These are phyloP conservation scores for Callipepla squamata DNA, from an alignment of 2,113 vertebrate species.

Conservation along the genomic window DNA sequence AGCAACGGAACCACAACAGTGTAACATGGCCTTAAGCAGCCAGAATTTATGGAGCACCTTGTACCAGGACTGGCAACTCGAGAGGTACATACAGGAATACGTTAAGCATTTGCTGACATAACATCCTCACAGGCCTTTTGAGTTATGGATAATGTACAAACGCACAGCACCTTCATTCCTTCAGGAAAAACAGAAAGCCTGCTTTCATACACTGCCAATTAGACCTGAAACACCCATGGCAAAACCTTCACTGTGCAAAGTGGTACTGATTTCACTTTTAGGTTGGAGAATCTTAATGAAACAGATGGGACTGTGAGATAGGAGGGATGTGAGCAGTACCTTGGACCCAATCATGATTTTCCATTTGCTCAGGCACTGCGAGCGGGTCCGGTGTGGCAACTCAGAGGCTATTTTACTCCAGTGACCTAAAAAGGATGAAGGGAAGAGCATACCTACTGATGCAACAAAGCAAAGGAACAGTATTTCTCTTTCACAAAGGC, in stretches of 20 bases:
- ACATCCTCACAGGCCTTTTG: background rate
- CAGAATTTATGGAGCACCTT: background rate
- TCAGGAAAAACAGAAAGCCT: background rate
- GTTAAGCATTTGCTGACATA: background rate
- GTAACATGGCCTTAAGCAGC: background rate
- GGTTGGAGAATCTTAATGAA: background rate
- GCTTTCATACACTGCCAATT: background rate
- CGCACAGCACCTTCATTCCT: background rate
- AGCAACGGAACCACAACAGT: background rate
- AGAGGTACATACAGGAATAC: background rate
- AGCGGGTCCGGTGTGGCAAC: conserved; percentile 81
- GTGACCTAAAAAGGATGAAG: conserved; percentile 77
- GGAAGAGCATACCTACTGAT: background rate
- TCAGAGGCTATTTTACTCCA: conserved; percentile 91
- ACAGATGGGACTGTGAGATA: background rate
- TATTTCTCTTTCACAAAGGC: background rate
- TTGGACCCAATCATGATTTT: conserved; percentile 71
- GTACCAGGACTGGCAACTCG: background rate
- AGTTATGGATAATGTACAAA: background rate
- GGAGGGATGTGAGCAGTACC: conserved; percentile 23
- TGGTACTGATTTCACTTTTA: background rate
- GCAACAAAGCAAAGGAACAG: background rate
- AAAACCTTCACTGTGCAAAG: background rate
- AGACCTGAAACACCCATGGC: background rate
- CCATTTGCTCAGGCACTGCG: conserved; percentile 91